phyloP scores from a whole-genome alignment of 2,113 vertebrate genomes.

The Cavia porcellus region DNA sequence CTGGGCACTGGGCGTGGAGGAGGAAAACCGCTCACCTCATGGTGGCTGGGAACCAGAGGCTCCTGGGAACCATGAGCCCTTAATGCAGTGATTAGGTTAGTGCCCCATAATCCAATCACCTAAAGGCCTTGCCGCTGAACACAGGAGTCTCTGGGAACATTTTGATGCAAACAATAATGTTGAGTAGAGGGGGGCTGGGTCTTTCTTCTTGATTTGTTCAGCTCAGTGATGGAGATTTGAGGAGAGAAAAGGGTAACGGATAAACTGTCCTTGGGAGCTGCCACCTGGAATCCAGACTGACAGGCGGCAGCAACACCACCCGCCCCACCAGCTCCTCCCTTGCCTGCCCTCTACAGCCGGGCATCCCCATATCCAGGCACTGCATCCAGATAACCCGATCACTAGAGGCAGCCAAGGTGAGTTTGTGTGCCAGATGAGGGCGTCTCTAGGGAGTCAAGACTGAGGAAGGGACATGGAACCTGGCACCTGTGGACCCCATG shows the following conservation, averaged over 20 bases:
- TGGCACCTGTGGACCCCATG: not conserved
- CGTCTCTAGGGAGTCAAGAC: not conserved
- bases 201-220: not conserved
- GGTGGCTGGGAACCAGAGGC: not conserved
- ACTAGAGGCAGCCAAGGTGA: rapidly evolving
- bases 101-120: not conserved
- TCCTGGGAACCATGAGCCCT: no score
- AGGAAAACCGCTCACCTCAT: not conserved
- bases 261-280: no score
- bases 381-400: rapidly evolving
- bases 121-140: not conserved
- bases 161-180: not conserved
- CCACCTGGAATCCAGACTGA: not conserved
- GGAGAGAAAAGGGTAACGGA: rapidly evolving
- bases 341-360: rapidly evolving
- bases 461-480: rapidly evolving
- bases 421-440: not conserved
- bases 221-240: not conserved
- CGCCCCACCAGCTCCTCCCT: rapidly evolving
- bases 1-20: not conserved
- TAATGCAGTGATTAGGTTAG: not conserved
- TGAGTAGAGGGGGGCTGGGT: rapidly evolving
- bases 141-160: not conserved
- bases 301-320: not conserved
- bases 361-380: not conserved